These are phyloP conservation scores for Anhinga rufa DNA, from an alignment of 2,113 vertebrate genomes.

Conservation along the genomic window DNA sequence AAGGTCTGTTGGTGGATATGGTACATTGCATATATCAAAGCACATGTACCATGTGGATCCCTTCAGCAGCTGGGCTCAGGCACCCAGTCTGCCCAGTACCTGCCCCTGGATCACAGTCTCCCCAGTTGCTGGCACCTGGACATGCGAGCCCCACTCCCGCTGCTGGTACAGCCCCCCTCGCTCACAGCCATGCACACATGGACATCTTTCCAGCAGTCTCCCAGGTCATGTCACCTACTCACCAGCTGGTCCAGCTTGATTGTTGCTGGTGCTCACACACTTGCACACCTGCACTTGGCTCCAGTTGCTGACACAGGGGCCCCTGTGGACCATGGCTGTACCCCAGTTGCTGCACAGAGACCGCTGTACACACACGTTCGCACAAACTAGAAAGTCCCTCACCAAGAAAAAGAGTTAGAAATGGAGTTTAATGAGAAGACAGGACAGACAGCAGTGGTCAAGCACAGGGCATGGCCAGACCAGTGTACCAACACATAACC, in stretches of 20 bases:
- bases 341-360: not conserved
- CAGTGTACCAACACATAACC: not conserved
- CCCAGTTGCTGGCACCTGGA: not conserved
- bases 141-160: not conserved
- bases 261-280: not conserved
- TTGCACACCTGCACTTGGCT: too few relatives aligned
- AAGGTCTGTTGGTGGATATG: not conserved
- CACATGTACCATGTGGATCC: not conserved
- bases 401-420: not conserved
- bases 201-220: not conserved
- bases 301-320: not conserved
- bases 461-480: not conserved
- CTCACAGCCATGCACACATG: not conserved
- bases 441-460: not conserved
- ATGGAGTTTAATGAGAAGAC: not conserved
- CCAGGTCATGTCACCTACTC: not conserved
- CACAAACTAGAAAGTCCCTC: not conserved
- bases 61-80: not conserved
- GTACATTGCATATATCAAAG: not conserved
- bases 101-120: not conserved
- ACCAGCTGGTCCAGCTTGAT: not conserved
- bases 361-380: fast-evolving
- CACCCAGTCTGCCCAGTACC: not conserved
- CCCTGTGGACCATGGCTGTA: not conserved
- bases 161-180: not conserved